phyloP scores from a whole-genome alignment of 2,888 invertebrate genomes.

The Bembecia ichneumoniformis region DNA sequence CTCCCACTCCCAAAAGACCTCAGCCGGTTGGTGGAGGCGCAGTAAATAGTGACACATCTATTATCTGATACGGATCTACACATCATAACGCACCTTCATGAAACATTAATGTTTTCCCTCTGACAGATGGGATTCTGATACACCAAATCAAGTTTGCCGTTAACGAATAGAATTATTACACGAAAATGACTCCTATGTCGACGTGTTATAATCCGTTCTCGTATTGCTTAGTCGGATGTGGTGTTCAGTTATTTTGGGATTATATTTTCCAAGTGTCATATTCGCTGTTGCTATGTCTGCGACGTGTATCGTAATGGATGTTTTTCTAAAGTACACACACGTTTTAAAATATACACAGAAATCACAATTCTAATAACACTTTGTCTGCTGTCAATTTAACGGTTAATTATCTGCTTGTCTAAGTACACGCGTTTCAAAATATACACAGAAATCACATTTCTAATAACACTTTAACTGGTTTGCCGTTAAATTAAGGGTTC shows the following conservation, averaged over 20 bases:
- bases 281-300: slow-evolving; percentile 17
- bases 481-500: too few species aligned
- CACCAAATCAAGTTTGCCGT: slow-evolving; percentile 32
- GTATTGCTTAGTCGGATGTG: neutral
- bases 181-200: slow-evolving; percentile 18
- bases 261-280: slow-evolving; percentile 28
- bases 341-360: too few species aligned
- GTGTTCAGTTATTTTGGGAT: slow-evolving; percentile 13
- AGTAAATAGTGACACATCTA: slow-evolving; percentile 54
- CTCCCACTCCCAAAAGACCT: slow-evolving; percentile 11
- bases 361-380: too few species aligned
- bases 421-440: too few species aligned
- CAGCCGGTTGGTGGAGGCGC: slow-evolving; percentile 1
- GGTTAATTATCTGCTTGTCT: too few species aligned
- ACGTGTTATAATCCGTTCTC: slow-evolving; percentile 6
- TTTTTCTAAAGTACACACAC: too few species aligned
- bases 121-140: slow-evolving; percentile 61
- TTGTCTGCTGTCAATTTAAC: too few species aligned
- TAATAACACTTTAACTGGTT: too few species aligned
- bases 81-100: slow-evolving; percentile 39
- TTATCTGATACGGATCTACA: slow-evolving; percentile 66
- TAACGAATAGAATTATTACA: slow-evolving; percentile 13
- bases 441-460: too few species aligned
- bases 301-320: neutral
- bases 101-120: slow-evolving; percentile 56